Evolutionary conservation across 2,888 invertebrate species (phyloP), one percentile per base, ranked within the genome.

Genomic region (Campoletis raptor): DNA sequence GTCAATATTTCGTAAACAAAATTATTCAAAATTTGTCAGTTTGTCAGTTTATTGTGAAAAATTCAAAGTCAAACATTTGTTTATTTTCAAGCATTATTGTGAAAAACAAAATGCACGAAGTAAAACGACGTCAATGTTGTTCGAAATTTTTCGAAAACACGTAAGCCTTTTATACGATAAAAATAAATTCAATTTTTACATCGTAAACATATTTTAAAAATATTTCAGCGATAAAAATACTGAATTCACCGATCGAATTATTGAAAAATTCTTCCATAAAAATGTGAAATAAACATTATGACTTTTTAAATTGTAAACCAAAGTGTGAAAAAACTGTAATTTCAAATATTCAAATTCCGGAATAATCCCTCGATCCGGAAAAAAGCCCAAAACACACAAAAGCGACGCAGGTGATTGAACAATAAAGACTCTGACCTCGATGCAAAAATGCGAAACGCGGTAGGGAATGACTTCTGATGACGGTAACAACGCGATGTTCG

Each of bases 401-500:
- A 66, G 15, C 69, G 42, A 15, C 2, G 36, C 40, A 12, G 57
- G 40, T 40, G 40, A 74, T 40, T 40, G 40, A 57, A 69, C 12
- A 66, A 48, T 66, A 30, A 61, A 30, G n/a, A 79, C 9, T 77
- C 83, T 77, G 69, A 80, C 86, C 86, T 86, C 86, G 80, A 54
- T 73, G 83, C 12, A 73, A 57, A 73, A 86, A 86, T 86, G 83
- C 81, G 70, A 81, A 73, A 72, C 77, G 83, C 54, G 85, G 85
- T 6, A 86, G 52, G 12, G 89, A 89, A 40, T 78, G 88, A 83
- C 85, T 86, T 77, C 88, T 86, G 61, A 85, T 76, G 45, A 88
- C 82, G 78, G 77, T 85, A 57, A 76, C 83, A 67, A 85, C 73
- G 45, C 81, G 85, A 66, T 61, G 74, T n/a, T 77, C 86, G 37